Base-by-base conservation (phyloP, 2,888 invertebrate species). In the Lycocerus yunnanus region DNA sequence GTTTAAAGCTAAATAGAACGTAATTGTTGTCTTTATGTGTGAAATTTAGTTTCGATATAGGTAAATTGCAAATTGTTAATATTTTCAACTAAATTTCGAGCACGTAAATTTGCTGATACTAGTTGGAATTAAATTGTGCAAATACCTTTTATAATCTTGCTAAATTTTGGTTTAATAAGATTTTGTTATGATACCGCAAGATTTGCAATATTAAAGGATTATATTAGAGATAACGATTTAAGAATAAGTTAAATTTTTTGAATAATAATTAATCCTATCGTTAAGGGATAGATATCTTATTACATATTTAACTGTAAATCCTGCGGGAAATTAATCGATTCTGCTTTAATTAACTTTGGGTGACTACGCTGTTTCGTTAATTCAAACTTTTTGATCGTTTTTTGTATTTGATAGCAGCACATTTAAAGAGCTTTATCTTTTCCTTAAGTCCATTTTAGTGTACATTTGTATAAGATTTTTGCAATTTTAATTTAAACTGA, bases 291-390 rank as follows among this genome's bases (percentile, higher is more conserved):
- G 71, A 68, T 70, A 73, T 72, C 71, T 75, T 75, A 66, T 77
- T 78, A 77, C 75, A 78, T 75, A 78, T 79, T 79, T 79, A 77
- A 78, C 72, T 66, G 58, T 27, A 76, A 77, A 75, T 73, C 78
- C 77, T 77, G 68, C 74, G 79, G 78, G 79, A 80, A 80, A 80
- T 80, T 78, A 80, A 77, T 78, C 77, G 76, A 79, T 78, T 78
- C 78, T 76, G 78, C 76, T 74, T 78, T 79, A 79, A 79, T 79
- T 78, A 79, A 76, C 73, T 79, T 77, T 72, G 61, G 73, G 76
- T 76, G 77, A 75, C 76, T 77, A 24, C 43, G 70, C 78, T 76
- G 78, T 76, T 79, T 79, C 77, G 77, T 78, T 78, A 73, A 74
- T 75, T 78, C 73, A 75, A 78, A 78, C 77, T 79, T 79, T 79